Conservation (phyloP, 2,113 vertebrate species). For the Arizona elegans region DNA sequence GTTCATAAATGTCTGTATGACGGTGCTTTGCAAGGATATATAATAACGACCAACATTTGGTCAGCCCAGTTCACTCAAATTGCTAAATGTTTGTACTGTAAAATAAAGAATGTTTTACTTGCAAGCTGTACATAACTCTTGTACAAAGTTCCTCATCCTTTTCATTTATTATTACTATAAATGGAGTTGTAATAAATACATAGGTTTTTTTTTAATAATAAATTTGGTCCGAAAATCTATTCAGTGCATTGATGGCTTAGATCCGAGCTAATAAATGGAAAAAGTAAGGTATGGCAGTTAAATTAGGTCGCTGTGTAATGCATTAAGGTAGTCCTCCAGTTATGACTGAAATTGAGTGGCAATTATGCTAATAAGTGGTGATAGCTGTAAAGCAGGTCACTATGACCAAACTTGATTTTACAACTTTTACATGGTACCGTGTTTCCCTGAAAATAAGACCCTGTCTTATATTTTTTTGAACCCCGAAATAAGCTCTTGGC, state of each 20-base stretch:
- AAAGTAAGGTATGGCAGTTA: background rate
- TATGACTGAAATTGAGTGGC: background rate
- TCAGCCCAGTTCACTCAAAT: slow-evolving; percentile 74
- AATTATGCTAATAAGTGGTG: too few species aligned
- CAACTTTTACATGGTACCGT: too few species aligned
- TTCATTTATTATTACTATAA: slow-evolving; percentile 86
- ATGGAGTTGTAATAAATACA: slow-evolving; percentile 90
- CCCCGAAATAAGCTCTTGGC: too few species aligned
- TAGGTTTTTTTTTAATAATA: slow-evolving; percentile 86
- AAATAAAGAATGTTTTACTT: slow-evolving; percentile 85
- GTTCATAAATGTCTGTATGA: slow-evolving; percentile 70
- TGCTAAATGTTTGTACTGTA: slow-evolving; percentile 75
- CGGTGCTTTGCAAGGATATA: slow-evolving; percentile 86
- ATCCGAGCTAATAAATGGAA: background rate
- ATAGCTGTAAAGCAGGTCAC: too few species aligned
- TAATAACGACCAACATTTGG: slow-evolving; percentile 91
- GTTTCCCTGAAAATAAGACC: too few species aligned
- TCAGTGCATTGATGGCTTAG: background rate
- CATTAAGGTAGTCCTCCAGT: too few species aligned
- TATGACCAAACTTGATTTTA: too few species aligned
- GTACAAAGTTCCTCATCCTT: slow-evolving; percentile 73
- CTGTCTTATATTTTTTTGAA: too few species aligned
- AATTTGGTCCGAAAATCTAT: slow-evolving; percentile 80
- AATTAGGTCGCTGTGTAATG: background rate
- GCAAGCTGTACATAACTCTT: slow-evolving; percentile 83